These are phyloP conservation scores for Plebejus melissa DNA, from an alignment of 2,888 invertebrate species.

Conservation along the genomic window DNA sequence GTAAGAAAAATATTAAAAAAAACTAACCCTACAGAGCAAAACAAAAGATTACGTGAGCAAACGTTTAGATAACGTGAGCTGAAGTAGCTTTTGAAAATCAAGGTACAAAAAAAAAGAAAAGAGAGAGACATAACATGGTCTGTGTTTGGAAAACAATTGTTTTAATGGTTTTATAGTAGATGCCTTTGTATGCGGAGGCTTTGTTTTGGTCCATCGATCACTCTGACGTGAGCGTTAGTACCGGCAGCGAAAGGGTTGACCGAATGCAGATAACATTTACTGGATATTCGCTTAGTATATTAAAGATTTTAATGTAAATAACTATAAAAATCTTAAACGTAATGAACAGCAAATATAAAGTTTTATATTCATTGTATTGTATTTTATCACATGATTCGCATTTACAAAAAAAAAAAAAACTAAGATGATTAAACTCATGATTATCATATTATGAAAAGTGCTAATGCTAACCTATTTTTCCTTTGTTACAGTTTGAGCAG, in stretches of 20 bases:
- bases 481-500: conserved; percentile 20
- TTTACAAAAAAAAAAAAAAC: no score
- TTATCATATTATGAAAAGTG: no score
- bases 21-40: neutral
- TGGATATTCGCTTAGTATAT: no score
- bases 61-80: neutral
- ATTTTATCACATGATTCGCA: no score
- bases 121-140: neutral
- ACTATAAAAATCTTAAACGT: no score
- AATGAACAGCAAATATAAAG: no score
- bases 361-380: no score
- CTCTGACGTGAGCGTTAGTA: neutral
- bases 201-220: conserved; percentile 1
- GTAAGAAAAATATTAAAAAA: neutral
- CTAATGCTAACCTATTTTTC: neutral
- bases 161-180: neutral
- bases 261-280: neutral
- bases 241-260: neutral
- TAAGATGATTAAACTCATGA: no score
- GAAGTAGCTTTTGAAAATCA: neutral
- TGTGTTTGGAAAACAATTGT: neutral
- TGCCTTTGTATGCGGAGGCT: neutral
- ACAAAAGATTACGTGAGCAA: neutral
- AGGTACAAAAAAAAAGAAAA: neutral
- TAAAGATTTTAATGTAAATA: no score